A percentile compares a stretch with the other conserved stretches of the same genome.
Evolutionary conservation across 2,113 vertebrate genomes (phyloP).

Genomic region (Lophius piscatorius): DNA sequence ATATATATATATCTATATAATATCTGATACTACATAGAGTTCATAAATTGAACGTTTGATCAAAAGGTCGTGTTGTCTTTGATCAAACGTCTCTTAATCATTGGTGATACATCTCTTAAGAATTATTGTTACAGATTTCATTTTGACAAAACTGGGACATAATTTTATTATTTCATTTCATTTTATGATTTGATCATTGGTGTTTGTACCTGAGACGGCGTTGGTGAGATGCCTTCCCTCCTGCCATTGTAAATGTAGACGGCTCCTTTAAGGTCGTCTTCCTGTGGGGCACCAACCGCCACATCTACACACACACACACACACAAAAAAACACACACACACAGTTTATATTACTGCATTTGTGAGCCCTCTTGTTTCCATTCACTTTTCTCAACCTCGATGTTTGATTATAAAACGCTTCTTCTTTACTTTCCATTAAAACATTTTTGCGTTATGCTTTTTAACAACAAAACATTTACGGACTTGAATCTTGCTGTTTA

Average conservation of each 20-base stretch:
- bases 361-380: neutral
- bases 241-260: constrained; percentile 75
- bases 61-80: too few relatives aligned
- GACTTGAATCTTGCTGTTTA: neutral
- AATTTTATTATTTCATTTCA: too few relatives aligned
- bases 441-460: neutral
- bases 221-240: constrained; percentile 58
- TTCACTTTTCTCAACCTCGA: too few relatives aligned
- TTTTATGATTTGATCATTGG: neutral
- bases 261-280: constrained; percentile 70
- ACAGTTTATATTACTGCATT: neutral
- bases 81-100: too few relatives aligned
- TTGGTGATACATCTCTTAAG: too few relatives aligned
- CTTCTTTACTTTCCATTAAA: neutral
- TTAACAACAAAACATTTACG: neutral
- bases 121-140: too few relatives aligned
- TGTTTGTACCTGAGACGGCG: constrained; percentile 66
- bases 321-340: constrained; percentile 2
- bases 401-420: too few relatives aligned
- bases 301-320: constrained; percentile 52
- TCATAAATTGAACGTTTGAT: too few relatives aligned
- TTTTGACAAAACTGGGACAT: too few relatives aligned
- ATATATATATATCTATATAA: too few relatives aligned
- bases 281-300: constrained; percentile 70
- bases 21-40: too few relatives aligned